Evolutionary conservation across 2,113 vertebrate species (phyloP), one percentile per base, ranked within the genome.

Genomic region (Amblyopsis rosae): DNA sequence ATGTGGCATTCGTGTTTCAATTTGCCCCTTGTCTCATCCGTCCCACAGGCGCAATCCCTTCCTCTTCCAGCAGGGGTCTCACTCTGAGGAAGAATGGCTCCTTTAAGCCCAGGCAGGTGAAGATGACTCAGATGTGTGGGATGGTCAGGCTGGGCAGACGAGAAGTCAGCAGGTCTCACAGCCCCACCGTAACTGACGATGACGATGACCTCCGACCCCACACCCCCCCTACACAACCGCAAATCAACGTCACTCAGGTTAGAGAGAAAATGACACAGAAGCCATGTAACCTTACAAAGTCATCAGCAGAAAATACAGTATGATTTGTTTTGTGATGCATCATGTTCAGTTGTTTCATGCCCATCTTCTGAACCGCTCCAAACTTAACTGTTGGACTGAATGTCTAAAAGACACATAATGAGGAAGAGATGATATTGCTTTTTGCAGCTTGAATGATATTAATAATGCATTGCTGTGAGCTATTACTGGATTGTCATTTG

Each of bases 51-150:
- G 79, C 81, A 82, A 85, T 73, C 69, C 73, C 69, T 11, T 59
- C 84, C 2, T 75, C 76, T 3, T 82, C 86, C 79, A 87, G 67
- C 69, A 88, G 88, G 79, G 59, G 85, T 53, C 75, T 68, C 70
- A 80, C 87, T 81, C 46, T 72, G 75, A 87, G 76, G 63, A 89
- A 67, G 65, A 88, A 65, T 3, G 11, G 70, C 59, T 59, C 70
- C 0, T 53, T 50, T 48, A 92, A 75, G 65, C 68, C 88, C 53
- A 84, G 91, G 1, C 93, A 94, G 75, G 90, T 91, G 49, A 94
- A 92, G 78, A 93, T 94, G 92, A 93, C 89, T 49, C 92, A 93
- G 71, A 86, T 93, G 67, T 88, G 92, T 0, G 92, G 92, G 4
- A 88, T 93, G 89, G 79, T 90, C 35, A 71, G 85, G 65, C 8